A percentile compares a stretch with the other conserved stretches of the same genome.
Evolutionary conservation across 2,888 invertebrate species (phyloP).

Genomic region (Tipula vernalis): DNA sequence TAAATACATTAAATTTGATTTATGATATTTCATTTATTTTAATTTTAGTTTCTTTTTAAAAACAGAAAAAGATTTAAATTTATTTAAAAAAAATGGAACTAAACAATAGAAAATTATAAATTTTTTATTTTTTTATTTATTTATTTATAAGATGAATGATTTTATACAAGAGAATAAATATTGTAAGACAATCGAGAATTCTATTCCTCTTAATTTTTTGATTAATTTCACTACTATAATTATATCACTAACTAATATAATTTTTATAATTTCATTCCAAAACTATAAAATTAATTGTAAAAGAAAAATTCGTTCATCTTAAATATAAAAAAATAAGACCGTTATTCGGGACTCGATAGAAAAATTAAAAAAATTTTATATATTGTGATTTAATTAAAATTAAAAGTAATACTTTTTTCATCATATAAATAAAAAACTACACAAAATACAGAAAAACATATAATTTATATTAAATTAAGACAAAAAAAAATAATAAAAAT

Average conservation of each 20-base stretch:
- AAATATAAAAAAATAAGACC: not conserved
- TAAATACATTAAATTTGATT: not conserved
- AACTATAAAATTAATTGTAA: not conserved
- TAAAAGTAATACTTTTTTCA: not conserved
- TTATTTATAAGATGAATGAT: not conserved
- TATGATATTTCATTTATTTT: not conserved
- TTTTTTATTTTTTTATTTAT: not conserved
- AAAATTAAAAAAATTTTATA: not conserved
- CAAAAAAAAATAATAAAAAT: not conserved
- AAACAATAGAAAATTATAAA: not conserved
- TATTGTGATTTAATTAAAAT: slow-evolving; percentile 4
- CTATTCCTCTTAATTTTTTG: not conserved
- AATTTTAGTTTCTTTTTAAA: not conserved
- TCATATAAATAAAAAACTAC: not conserved
- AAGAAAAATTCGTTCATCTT: not conserved
- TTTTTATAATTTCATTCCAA: not conserved
- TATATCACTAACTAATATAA: not conserved
- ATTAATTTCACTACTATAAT: not conserved
- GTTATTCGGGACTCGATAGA: not conserved
- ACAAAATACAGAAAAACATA: not conserved
- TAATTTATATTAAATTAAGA: slow-evolving; percentile 4
- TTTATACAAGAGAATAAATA: not conserved
- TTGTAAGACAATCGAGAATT: not conserved
- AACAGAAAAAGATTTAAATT: not conserved
- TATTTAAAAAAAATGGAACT: not conserved